These are phyloP conservation scores for Macropus fuliginosus DNA, from an alignment of 2,797 vertebrate species.

Conservation along the genomic window DNA sequence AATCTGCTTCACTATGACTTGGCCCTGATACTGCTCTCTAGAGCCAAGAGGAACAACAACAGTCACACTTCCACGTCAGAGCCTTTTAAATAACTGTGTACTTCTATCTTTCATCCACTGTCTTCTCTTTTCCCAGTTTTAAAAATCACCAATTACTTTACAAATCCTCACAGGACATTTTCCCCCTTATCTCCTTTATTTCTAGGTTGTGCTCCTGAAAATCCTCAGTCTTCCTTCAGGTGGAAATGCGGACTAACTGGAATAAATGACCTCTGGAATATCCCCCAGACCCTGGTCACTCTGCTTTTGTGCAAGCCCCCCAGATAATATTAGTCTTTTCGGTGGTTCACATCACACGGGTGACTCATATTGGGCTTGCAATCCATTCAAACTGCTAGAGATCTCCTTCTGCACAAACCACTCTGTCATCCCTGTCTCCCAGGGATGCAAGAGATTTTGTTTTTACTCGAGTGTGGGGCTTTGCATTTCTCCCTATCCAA, in stretches of 20 bases:
- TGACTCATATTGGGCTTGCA: background rate
- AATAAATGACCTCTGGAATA: background rate
- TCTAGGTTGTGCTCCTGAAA: background rate
- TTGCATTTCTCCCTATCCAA: background rate
- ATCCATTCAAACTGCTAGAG: background rate
- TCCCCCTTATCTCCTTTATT: background rate
- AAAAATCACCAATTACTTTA: background rate
- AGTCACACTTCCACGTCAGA: background rate
- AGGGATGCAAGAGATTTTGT: background rate
- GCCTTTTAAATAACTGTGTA: background rate
- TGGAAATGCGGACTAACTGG: background rate
- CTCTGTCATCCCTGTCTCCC: background rate
- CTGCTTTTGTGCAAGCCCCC: background rate
- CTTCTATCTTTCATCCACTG: background rate
- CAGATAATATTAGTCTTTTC: background rate
- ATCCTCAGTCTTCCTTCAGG: background rate
- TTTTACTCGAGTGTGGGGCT: background rate
- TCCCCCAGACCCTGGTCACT: background rate
- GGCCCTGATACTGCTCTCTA: background rate
- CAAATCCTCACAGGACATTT: background rate
- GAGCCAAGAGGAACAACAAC: background rate
- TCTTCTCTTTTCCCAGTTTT: background rate
- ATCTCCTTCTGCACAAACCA: background rate
- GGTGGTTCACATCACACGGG: background rate
- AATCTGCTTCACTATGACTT: background rate